Evolutionary conservation across 2,888 invertebrate species (phyloP).

Genomic region (Petrophora chlorosata): DNA sequence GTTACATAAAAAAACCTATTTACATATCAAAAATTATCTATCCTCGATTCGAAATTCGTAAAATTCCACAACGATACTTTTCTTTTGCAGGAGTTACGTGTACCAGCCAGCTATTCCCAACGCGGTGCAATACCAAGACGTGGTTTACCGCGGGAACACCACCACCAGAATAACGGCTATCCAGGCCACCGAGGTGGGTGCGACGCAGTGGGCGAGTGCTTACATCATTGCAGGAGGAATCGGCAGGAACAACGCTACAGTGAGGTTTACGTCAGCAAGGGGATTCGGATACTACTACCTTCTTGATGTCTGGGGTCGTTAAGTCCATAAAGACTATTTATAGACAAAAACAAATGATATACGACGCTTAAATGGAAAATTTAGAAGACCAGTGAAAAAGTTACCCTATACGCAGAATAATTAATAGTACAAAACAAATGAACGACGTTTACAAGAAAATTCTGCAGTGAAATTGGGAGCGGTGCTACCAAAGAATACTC

Average conservation of each 20-base stretch:
- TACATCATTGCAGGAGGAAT: conserved; percentile 54
- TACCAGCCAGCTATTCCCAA: conserved; percentile 48
- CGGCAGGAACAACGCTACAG: conserved; percentile 51
- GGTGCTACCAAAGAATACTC: too few relatives aligned
- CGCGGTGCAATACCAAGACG: conserved; percentile 61
- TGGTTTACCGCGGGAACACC: conserved; percentile 54
- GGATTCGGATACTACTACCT: conserved; percentile 66
- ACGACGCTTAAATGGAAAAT: neutral
- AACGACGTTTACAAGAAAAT: too few relatives aligned
- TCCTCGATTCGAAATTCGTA: too few relatives aligned
- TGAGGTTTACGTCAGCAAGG: conserved; percentile 55
- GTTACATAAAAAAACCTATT: too few relatives aligned
- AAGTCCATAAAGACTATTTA: conserved; percentile 1
- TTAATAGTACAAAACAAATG: too few relatives aligned
- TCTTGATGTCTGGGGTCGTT: conserved; percentile 64
- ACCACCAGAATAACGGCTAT: conserved; percentile 56
- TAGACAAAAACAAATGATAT: neutral
- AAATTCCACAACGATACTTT: neutral
- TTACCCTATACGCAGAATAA: too few relatives aligned
- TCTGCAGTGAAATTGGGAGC: too few relatives aligned
- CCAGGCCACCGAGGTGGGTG: conserved; percentile 57
- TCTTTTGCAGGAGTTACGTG: conserved; percentile 47
- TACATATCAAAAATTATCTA: too few relatives aligned
- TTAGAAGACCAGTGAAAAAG: too few relatives aligned
- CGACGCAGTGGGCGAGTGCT: conserved; percentile 55